These are phyloP conservation scores for Cyclura pinguis DNA, from an alignment of 2,797 vertebrate species.

Conservation along the genomic window DNA sequence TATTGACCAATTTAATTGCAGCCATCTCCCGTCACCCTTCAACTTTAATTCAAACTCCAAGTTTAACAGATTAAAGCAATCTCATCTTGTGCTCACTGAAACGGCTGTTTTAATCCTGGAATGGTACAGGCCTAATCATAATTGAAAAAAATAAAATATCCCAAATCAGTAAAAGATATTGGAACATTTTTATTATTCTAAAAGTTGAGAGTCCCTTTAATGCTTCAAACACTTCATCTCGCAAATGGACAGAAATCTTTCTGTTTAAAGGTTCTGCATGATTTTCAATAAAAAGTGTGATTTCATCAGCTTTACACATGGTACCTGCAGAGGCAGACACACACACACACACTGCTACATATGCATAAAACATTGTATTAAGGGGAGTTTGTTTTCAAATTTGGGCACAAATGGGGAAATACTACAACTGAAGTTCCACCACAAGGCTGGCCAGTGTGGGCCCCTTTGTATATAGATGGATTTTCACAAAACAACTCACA, in stretches of 20 bases:
- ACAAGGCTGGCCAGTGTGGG: too few relatives aligned
- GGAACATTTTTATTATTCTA: slow-evolving; percentile 20
- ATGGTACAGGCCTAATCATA: slow-evolving; percentile 21
- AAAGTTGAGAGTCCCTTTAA: background rate
- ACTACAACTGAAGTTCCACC: background rate
- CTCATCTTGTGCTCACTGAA: slow-evolving; percentile 29
- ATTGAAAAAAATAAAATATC: slow-evolving; percentile 40
- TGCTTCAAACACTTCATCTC: slow-evolving; percentile 13
- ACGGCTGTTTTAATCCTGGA: slow-evolving; percentile 27
- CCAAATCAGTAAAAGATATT: background rate
- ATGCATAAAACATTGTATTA: background rate
- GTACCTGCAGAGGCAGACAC: too few relatives aligned
- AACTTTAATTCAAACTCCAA: slow-evolving; percentile 28
- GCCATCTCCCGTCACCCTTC: slow-evolving; percentile 24
- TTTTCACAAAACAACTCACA: too few relatives aligned
- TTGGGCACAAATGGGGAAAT: background rate
- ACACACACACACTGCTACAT: background rate
- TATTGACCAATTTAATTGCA: slow-evolving; percentile 36
- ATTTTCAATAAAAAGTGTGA: background rate
- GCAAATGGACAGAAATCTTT: background rate
- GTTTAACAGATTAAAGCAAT: slow-evolving; percentile 53
- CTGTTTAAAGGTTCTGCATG: background rate
- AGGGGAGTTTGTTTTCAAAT: background rate
- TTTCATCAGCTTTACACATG: background rate
- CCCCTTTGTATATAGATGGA: too few relatives aligned